Evolutionary conservation across 2,888 invertebrate genomes (phyloP), one percentile per base, ranked within the genome.

Genomic region (Acrocera orbiculus): DNA sequence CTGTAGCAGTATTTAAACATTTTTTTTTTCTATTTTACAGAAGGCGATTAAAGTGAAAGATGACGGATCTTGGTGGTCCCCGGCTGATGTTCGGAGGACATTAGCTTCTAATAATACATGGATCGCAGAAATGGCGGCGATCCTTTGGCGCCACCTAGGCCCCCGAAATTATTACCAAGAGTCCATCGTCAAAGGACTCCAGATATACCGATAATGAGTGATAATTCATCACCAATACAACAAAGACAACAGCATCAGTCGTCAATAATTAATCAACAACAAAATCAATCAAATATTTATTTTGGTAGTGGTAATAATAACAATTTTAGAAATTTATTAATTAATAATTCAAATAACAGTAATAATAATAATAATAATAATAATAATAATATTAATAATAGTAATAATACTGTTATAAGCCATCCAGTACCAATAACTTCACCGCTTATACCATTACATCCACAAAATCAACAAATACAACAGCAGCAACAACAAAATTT

Each of bases 121-220:
- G 76, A 76, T 69, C 71, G 73, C 68, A 74, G 57, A 51, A 60
- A 76, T 75, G 74, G 76, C 72, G 75, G 74, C 71, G 58, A 61
- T 59, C 73, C 69, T 68, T 70, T 70, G 70, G 70, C 71, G 71
- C 73, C 73, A 69, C 73, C 72, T 64, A 68, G 72, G 69, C 73
- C 72, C 67, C 71, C 73, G 62, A 72, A 73, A 67, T 67, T 70
- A 62, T 67, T 71, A 69, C 73, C 75, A 65, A 73, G 73, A 64
- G 69, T 69, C 57, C 69, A 70, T 68, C 63, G 68, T 54, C 56
- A 58, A 47, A 53, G 58, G 68, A 62, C 67, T 62, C 62, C 65
- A 46, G 70, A 73, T 69, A 62, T 64, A 57, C 55, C 58, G 52
- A 60, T 60, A 54, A 64, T 65, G 63, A 62, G 57, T 55, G 56